These are phyloP conservation scores for Guaruba guarouba DNA, from an alignment of 2,113 vertebrate species.

Conservation along the genomic window DNA sequence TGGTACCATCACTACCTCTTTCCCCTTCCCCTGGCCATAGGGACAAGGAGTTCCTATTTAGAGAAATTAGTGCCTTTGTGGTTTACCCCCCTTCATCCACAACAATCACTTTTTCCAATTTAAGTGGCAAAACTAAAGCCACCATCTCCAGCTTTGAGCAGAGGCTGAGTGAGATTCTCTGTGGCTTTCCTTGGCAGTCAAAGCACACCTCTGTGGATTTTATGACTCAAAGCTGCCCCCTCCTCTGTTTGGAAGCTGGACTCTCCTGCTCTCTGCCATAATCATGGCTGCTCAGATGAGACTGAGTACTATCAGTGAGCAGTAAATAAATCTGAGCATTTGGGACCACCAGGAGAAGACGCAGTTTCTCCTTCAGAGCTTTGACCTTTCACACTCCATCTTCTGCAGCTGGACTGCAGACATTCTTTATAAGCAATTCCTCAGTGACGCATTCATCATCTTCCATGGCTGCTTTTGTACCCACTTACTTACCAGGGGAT, in stretches of 20 bases:
- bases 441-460: not conserved
- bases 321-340: not conserved
- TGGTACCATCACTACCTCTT: not conserved
- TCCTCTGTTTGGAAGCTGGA: not conserved
- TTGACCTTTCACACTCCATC: no score
- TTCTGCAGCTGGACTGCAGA: not conserved
- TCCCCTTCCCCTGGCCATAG: not conserved
- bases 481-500: slow-evolving; percentile 88
- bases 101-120: not conserved
- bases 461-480: not conserved
- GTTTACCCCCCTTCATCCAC: not conserved
- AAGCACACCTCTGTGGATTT: not conserved
- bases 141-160: not conserved
- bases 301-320: not conserved
- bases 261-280: not conserved
- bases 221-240: not conserved
- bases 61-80: not conserved
- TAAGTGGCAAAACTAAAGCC: not conserved
- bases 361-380: not conserved
- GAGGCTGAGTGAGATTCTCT: not conserved
- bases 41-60: not conserved
- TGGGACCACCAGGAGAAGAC: not conserved
- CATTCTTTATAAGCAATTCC: not conserved
- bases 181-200: not conserved
- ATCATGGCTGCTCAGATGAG: not conserved